Evolutionary conservation across 2,113 vertebrate genomes (phyloP).

Genomic region (Calyptommatus sinebrachiatus): DNA sequence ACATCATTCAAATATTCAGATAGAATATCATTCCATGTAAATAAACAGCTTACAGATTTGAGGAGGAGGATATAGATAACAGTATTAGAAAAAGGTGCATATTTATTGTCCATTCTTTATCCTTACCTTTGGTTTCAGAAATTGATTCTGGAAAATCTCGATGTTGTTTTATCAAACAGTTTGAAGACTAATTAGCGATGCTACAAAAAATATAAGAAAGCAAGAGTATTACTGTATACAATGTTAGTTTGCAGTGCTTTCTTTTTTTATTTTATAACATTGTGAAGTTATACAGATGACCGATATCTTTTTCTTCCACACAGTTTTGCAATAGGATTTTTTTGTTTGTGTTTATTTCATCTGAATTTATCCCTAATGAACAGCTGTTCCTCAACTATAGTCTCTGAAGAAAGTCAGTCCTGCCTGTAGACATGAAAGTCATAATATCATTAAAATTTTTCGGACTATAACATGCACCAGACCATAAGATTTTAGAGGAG

Average conservation of each 20-base stretch:
- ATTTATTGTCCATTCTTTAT: neutral
- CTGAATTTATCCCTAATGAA: neutral
- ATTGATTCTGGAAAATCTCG: neutral
- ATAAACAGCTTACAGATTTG: neutral
- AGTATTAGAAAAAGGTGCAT: neutral
- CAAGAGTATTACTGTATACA: neutral
- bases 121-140: neutral
- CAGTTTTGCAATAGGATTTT: neutral
- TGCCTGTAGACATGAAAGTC: neutral
- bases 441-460: neutral
- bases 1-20: slow-evolving; percentile 19
- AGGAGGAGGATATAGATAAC: neutral
- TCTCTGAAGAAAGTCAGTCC: neutral
- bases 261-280: no score
- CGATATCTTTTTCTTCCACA: neutral
- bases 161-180: neutral
- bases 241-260: neutral
- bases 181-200: neutral
- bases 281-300: no score
- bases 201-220: neutral
- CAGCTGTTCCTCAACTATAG: neutral
- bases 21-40: slow-evolving; percentile 16
- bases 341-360: neutral
- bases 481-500: no score
- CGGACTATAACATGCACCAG: no score